These are phyloP conservation scores for Calidris pugnax DNA, from an alignment of 2,113 vertebrate genomes.

Conservation along the genomic window DNA sequence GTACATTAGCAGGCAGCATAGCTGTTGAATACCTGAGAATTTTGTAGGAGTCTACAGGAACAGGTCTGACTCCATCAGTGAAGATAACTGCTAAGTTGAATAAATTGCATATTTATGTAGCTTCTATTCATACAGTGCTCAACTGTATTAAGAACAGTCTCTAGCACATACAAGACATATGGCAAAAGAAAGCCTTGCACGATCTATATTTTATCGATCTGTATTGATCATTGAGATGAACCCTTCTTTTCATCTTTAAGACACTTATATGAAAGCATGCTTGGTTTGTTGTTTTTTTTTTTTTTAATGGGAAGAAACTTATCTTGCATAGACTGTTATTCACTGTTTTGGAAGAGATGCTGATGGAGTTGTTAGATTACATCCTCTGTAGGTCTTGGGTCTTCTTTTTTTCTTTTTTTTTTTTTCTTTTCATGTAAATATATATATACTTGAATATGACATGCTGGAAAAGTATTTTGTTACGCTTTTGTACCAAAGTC, in stretches of 20 bases:
- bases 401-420: background rate
- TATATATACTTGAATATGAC: background rate
- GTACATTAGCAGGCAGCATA: background rate
- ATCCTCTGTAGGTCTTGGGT: background rate
- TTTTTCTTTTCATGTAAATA: background rate
- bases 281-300: background rate
- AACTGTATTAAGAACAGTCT: background rate
- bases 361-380: background rate
- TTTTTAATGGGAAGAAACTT: background rate
- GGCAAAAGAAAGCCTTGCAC: background rate
- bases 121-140: background rate
- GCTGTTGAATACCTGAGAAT: background rate
- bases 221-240: background rate
- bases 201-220: background rate
- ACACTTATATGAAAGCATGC: background rate
- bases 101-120: background rate
- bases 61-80: background rate
- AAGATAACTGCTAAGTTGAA: background rate
- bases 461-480: background rate
- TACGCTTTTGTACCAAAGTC: background rate
- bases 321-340: background rate
- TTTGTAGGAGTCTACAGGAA: background rate
- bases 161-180: background rate
- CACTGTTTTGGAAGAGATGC: background rate
- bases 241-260: background rate